Conservation (phyloP, 2,797 vertebrate genomes). For the Toxotes lorentzi region DNA sequence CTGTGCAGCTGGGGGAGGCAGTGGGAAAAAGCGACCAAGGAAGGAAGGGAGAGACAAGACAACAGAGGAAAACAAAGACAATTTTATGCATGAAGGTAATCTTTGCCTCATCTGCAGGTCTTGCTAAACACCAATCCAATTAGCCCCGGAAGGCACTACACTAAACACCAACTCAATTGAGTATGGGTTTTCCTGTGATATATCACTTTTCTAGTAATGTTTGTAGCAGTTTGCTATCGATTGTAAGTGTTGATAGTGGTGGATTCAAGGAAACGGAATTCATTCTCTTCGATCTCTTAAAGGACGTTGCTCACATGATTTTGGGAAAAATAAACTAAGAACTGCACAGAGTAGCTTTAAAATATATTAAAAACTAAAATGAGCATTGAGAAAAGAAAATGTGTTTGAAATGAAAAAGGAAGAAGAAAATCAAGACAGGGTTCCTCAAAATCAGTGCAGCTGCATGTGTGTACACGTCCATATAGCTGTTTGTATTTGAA, state of each 20-base stretch:
- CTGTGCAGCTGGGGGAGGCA: conserved; percentile 75
- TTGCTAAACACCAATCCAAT: conserved; percentile 90
- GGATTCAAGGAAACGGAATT: conserved; percentile 22
- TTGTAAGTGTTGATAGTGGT: conserved; percentile 19
- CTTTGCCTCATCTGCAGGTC: conserved; percentile 84
- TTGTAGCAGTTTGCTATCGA: conserved; percentile 22
- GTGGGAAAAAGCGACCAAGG: conserved; percentile 74
- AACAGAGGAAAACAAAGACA: conserved; percentile 83
- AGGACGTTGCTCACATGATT: conserved; percentile 4
- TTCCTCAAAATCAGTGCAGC: not conserved
- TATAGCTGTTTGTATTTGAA: not conserved
- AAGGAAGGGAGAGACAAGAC: conserved; percentile 72
- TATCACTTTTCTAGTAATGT: conserved; percentile 78
- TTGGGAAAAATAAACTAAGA: not conserved
- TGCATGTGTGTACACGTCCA: not conserved
- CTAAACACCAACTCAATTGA: conserved; percentile 79
- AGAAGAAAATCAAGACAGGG: not conserved
- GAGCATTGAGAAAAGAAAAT: not conserved
- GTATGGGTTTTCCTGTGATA: conserved; percentile 79
- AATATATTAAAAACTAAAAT: not conserved
- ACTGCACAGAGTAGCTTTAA: not conserved
- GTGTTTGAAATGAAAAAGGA: not conserved
- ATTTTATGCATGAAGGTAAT: conserved; percentile 85
- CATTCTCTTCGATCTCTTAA: not conserved
- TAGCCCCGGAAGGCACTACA: conserved; percentile 83